Base-by-base conservation (phyloP, 2,888 invertebrate species). In the Acanthacorydalis orientalis region DNA sequence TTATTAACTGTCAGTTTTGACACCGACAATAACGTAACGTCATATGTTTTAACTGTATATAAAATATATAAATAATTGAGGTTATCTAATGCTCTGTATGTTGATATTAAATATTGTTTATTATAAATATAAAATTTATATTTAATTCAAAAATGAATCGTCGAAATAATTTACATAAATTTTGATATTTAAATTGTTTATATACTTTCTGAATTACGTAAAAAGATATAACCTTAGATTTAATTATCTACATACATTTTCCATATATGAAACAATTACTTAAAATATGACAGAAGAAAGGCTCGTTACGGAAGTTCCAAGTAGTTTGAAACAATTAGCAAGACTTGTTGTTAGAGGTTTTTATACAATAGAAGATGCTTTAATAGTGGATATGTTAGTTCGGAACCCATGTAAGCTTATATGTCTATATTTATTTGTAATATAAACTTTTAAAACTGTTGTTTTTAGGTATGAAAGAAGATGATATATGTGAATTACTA, bases 371-470 rank as follows among this genome's bases (percentile, higher is more conserved):
- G 95, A 96, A 68, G 93, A 96, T 74, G 83, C 89, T 1, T 74
- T 96, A 31, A 88, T 96, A 48, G 84, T 96, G 44, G 95, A 96
- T 64, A 89, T 96, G 87, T 70, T 96, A 41, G 91, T 96, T 43
- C 74, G 93, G 59, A 91, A 95, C 72, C 92, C 92, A 23, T 95
- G 95, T 79, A 72, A 69, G 78, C 71, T 33, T 12, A 8, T 14
- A 33, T 12, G 14, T 44, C 3, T 32, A 31, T 12, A 12, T 33
- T 4, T 34, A 43, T 31, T 41, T 37, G 43, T 41, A 41, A 16
- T 14, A 32, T 16, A 14, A 39, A n/a, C 14, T 38, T 43, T 38
- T 4, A 37, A 38, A 4, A 14, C 14, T 44, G n/a, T 44, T 33
- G 4, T 34, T 44, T 60, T 58, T 54, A 79, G 79, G 79, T 61